Evolutionary conservation across 2,113 vertebrate genomes (phyloP), one percentile per base, ranked within the genome.

Genomic region (Polypterus senegalus): DNA sequence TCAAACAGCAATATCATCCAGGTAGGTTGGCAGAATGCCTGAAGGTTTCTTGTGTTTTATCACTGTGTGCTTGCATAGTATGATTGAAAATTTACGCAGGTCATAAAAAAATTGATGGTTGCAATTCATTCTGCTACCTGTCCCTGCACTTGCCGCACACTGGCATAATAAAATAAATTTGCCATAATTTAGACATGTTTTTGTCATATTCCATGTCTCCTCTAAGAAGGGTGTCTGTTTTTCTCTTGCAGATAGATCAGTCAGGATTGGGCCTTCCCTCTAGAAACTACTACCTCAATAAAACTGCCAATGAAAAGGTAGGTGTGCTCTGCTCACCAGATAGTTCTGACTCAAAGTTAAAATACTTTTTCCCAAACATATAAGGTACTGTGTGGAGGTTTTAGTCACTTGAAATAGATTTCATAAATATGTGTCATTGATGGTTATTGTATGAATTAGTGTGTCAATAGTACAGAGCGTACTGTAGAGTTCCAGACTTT

Each of bases 1-100:
- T 98, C 96, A 73, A 97, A 85, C 80, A 92, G 89, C 73, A 99
- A 99, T 3, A 78, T 99, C 72, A 97, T 99, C 70, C 94, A 99
- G 89, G 96, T 97, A 72, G 76, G 74, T 3, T 3, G 1, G 0
- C 56, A 46, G n/a, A 10, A 46, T 7, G 49, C 10, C 44, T 9
- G 8, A 7, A 27, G 27, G 27, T 27, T 27, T 27, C 27, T 27
- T 27, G 27, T 27, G 27, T 27, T 27, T 27, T 27, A 27, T 27
- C 27, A 27, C 27, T 27, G 27, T 27, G 27, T 27, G 27, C 27
- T 27, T 27, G 27, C 27, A 27, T 27, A 1, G 27, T 27, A 27
- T 27, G 27, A 27, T 27, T 27, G 27, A 2, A 27, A 27, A 27
- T 27, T 27, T 27, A 27, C 2, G 27, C 27, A 27, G 27, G 27